A percentile compares a stretch with the other conserved stretches of the same genome.
Conservation (phyloP, 2,888 invertebrate species). For the Gari tellinella region DNA sequence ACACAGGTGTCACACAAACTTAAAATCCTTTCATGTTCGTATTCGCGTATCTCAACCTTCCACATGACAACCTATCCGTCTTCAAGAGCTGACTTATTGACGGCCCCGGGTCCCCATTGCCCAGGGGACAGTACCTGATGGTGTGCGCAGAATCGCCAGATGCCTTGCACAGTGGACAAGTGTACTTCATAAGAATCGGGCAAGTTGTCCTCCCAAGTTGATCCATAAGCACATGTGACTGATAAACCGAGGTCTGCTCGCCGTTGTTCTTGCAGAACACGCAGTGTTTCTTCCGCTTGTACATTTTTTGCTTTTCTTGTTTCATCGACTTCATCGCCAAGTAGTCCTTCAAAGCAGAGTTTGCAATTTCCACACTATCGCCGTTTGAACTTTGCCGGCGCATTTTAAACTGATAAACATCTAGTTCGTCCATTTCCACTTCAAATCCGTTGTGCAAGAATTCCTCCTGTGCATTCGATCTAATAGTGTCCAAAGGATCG, state of each 20-base stretch:
- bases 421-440: slow-evolving; percentile 56
- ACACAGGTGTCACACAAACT: too few species aligned
- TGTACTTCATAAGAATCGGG: slow-evolving; percentile 89
- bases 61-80: too few species aligned
- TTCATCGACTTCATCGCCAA: slow-evolving; percentile 35
- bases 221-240: slow-evolving; percentile 88
- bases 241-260: slow-evolving; percentile 88
- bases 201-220: slow-evolving; percentile 89
- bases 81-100: too few species aligned
- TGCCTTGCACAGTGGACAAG: slow-evolving; percentile 90
- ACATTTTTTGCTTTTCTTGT: slow-evolving; percentile 3
- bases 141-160: slow-evolving; percentile 91
- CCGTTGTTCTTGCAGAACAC: slow-evolving; percentile 93
- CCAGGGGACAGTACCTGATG: slow-evolving; percentile 88
- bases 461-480: slow-evolving; percentile 23
- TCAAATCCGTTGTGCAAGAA: slow-evolving; percentile 55
- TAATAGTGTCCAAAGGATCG: slow-evolving; percentile 1
- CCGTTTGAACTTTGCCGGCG: slow-evolving; percentile 47
- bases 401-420: slow-evolving; percentile 39
- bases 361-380: too few species aligned
- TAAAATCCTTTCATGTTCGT: too few species aligned
- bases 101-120: too few species aligned
- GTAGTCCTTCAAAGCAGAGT: too few species aligned
- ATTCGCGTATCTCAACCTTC: too few species aligned
- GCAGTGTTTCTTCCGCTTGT: slow-evolving; percentile 83